Base-by-base conservation (phyloP, 2,888 invertebrate species). In the Saturnia pavonia region DNA sequence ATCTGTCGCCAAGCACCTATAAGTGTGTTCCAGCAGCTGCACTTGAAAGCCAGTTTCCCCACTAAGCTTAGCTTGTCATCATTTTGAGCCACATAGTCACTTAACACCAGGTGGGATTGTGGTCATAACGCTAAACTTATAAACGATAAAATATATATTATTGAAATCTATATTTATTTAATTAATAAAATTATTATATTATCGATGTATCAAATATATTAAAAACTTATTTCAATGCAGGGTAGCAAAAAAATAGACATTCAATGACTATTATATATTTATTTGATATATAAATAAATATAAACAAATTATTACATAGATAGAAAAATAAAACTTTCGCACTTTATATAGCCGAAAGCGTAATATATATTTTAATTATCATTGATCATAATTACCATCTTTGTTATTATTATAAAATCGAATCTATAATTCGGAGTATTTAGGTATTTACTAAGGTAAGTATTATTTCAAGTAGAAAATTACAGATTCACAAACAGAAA, bases 391-490 rank as follows among this genome's bases (percentile, higher is more conserved):
- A n/a, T 22, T 9, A 54, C n/a, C 22, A 8, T 54, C 25, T 22
- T 12, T 25, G 25, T 57, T 57, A 57, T 7, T n/a, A n/a, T n/a
- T n/a, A n/a, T n/a, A n/a, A n/a, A n/a, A n/a, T n/a, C n/a, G n/a
- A n/a, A n/a, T n/a, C n/a, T 22, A 54, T 22, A 54, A 54, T 22
- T 22, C 9, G 8, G 22, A n/a, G 1, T 54, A 22, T 51, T 51
- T 51, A 51, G 19, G 19, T 54, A 54, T 19, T 48, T 48, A 54
- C 11, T 22, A 54, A 63, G n/a, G 22, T 54, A 34, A 2, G 3
- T 34, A 34, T n/a, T 54, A n/a, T 63, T 63, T 63, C 12, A 63
- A 34, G 63, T 34, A 63, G 14, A 63, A 54, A 34, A 27, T 63
- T 63, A 22, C 68, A 25, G 11, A 40, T 65, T 65, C 19, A 40